Conservation (phyloP, 2,797 vertebrate genomes). For the Premnoplex brunnescens region DNA sequence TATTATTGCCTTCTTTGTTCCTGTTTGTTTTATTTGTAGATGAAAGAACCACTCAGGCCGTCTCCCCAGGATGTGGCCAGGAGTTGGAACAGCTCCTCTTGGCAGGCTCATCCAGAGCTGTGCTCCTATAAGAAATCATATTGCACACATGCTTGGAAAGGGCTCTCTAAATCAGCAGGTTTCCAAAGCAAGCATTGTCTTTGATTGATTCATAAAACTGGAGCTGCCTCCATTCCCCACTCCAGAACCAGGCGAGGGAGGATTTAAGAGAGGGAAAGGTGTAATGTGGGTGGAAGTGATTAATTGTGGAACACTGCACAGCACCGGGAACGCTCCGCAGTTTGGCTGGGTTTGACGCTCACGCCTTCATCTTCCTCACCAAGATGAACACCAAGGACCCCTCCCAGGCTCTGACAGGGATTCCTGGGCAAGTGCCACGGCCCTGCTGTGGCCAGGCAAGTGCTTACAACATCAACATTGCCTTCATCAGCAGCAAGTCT, state of each 20-base stretch:
- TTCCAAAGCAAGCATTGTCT: constrained; percentile 42
- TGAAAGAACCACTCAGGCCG: constrained; percentile 45
- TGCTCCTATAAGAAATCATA: constrained; percentile 32
- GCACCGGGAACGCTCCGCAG: not conserved
- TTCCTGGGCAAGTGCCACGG: not conserved
- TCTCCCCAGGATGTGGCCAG: constrained; percentile 39
- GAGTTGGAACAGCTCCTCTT: constrained; percentile 46
- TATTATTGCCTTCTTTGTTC: constrained; percentile 64
- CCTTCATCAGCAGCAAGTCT: constrained; percentile 31
- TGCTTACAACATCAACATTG: not conserved
- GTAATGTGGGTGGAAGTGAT: constrained; percentile 28
- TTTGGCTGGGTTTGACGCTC: not conserved
- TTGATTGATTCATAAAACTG: constrained; percentile 68
- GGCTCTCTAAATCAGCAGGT: constrained; percentile 51
- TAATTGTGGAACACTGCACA: not conserved
- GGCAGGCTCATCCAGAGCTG: constrained; percentile 26
- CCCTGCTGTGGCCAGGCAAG: not conserved
- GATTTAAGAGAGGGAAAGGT: constrained; percentile 7
- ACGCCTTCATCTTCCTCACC: not conserved
- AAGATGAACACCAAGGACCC: not conserved
- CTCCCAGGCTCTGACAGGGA: not conserved
- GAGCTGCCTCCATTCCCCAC: not conserved
- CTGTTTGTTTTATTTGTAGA: constrained; percentile 70
- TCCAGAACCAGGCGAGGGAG: not conserved
- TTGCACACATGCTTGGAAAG: constrained; percentile 31